Percentiles rank a stretch among this genome's conserved stretches.
Evolutionary conservation across 64 coral and sea anemone genomes (phyloP).

Genomic region (Pachyseris speciosa): DNA sequence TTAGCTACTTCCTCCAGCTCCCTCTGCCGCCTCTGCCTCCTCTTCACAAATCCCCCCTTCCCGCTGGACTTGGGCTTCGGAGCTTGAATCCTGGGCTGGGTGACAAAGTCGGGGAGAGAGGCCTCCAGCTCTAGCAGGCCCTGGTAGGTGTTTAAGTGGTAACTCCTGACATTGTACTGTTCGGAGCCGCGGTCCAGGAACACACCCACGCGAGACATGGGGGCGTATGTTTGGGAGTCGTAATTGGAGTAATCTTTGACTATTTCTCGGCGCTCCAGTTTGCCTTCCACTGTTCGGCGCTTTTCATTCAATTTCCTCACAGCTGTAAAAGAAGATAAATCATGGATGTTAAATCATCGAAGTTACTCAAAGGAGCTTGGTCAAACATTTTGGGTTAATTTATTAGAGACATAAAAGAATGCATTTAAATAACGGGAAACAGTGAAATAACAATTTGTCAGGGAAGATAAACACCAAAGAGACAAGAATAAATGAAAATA

Average conservation of each 20-base stretch:
- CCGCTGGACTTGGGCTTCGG: slow-evolving; percentile 92
- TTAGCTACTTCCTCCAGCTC: slow-evolving; percentile 96
- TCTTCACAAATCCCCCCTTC: slow-evolving; percentile 91
- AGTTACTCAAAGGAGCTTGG: no score
- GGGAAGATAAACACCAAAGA: no score
- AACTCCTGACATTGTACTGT: slow-evolving; percentile 90
- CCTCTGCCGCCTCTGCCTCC: slow-evolving; percentile 84
- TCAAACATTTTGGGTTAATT: no score
- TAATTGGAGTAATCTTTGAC: slow-evolving; percentile 88
- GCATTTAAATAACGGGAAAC: no score
- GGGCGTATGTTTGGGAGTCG: slow-evolving; percentile 91
- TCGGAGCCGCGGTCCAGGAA: slow-evolving; percentile 99
- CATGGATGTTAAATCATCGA: not conserved
- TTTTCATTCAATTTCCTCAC: slow-evolving; percentile 96
- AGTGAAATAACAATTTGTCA: no score
- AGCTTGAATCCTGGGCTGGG: slow-evolving; percentile 92
- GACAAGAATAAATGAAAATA: no score
- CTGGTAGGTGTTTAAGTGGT: slow-evolving; percentile 90
- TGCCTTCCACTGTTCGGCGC: slow-evolving; percentile 91
- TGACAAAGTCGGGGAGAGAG: slow-evolving; percentile 96
- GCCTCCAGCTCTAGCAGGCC: slow-evolving; percentile 92
- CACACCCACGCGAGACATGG: slow-evolving; percentile 94
- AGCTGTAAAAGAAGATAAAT: slow-evolving; percentile 36
- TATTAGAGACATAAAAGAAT: no score
- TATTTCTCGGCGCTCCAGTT: slow-evolving; percentile 92